These are phyloP conservation scores for Crypturellus tataupa DNA, from an alignment of 2,797 vertebrate genomes.

Conservation along the genomic window DNA sequence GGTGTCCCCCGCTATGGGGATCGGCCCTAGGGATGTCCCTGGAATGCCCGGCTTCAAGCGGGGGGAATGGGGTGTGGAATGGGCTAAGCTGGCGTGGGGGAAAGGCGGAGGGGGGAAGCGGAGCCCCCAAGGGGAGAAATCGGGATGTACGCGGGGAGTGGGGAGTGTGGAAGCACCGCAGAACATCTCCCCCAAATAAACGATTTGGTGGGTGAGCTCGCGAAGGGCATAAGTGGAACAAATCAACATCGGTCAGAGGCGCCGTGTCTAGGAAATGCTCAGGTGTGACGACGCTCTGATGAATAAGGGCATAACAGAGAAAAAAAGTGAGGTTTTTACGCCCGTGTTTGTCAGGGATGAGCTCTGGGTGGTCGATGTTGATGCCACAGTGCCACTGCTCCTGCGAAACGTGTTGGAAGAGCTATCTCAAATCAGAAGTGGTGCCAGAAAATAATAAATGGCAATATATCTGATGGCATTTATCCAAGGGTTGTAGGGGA, in stretches of 20 bases:
- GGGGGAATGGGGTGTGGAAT: too few species aligned
- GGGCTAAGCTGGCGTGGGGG: too few species aligned
- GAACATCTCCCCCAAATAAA: neutral
- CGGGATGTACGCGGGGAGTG: too few species aligned
- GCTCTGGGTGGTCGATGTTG: neutral
- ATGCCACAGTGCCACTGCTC: neutral
- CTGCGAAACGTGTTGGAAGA: neutral
- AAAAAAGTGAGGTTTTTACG: neutral
- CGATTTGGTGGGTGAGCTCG: neutral
- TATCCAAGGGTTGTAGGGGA: neutral
- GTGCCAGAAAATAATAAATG: neutral
- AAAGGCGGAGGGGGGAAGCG: too few species aligned
- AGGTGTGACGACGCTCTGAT: neutral
- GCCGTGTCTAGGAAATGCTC: accelerated
- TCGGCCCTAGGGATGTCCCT: too few species aligned
- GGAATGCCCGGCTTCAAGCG: too few species aligned
- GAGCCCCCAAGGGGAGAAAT: neutral
- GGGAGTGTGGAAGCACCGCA: accelerated
- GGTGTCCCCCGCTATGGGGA: too few species aligned
- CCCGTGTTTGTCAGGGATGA: accelerated
- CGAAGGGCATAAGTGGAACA: neutral
- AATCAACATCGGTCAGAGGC: neutral
- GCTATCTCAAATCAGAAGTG: neutral
- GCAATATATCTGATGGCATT: neutral
- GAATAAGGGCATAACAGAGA: accelerated